Evolutionary conservation across 2,888 invertebrate species (phyloP).

Genomic region (Cheilosia soror): DNA sequence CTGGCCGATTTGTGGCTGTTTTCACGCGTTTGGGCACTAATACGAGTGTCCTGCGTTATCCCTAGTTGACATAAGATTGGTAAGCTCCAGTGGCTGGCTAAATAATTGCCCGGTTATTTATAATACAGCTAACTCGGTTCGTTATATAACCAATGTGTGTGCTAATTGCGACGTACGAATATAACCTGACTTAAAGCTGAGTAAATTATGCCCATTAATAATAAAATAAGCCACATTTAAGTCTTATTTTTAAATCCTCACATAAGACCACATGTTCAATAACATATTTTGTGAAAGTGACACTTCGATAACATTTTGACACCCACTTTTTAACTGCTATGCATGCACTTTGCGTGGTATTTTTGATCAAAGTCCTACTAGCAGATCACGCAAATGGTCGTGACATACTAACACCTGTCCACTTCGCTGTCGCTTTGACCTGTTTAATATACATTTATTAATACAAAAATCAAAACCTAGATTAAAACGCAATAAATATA

Average conservation of each 20-base stretch:
- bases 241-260: too few relatives aligned
- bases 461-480: slow-evolving; percentile 44
- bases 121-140: too few relatives aligned
- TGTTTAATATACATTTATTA: slow-evolving; percentile 25
- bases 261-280: neutral
- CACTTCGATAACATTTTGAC: neutral
- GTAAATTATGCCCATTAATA: too few relatives aligned
- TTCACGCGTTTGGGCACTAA: too few relatives aligned
- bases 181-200: too few relatives aligned
- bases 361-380: slow-evolving; percentile 1
- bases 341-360: neutral
- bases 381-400: slow-evolving; percentile 5
- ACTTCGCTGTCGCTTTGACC: slow-evolving; percentile 32
- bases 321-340: neutral
- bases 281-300: slow-evolving; percentile 10
- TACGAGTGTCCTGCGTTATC: too few relatives aligned
- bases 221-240: neutral
- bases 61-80: too few relatives aligned
- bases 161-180: too few relatives aligned
- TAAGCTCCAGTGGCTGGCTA: too few relatives aligned
- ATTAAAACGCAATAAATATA: slow-evolving; percentile 46
- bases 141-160: too few relatives aligned
- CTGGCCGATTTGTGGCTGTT: too few relatives aligned
- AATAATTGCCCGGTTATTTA: too few relatives aligned
- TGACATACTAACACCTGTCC: slow-evolving; percentile 38